Evolutionary conservation across 2,888 invertebrate species (phyloP).

Genomic region (Campoplex capitator): DNA sequence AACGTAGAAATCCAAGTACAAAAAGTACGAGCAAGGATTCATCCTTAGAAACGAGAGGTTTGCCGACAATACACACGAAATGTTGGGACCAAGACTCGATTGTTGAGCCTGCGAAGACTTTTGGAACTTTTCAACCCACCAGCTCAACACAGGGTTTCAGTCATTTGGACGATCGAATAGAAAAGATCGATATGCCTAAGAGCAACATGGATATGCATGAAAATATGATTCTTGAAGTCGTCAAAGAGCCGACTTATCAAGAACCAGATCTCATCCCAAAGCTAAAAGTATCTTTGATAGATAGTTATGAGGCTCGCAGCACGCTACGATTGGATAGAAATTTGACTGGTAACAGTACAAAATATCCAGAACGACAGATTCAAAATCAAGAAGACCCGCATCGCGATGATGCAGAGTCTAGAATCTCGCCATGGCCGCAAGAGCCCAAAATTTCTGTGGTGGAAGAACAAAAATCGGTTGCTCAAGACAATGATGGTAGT

Average conservation of each 20-base stretch:
- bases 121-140: conserved; percentile 73
- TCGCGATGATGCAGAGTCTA: conserved; percentile 4
- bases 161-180: conserved; percentile 14
- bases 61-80: conserved; percentile 53
- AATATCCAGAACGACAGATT: conserved; percentile 23
- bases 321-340: conserved; percentile 71
- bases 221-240: conserved; percentile 38
- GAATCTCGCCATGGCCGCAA: neutral
- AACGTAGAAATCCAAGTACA: conserved; percentile 69
- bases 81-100: conserved; percentile 64
- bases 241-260: conserved; percentile 61
- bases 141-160: conserved; percentile 43
- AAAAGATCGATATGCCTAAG: conserved; percentile 3
- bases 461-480: conserved; percentile 60
- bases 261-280: conserved; percentile 60
- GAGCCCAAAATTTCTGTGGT: conserved; percentile 59
- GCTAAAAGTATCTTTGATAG: conserved; percentile 43
- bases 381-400: conserved; percentile 13
- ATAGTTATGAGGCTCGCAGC: conserved; percentile 72
- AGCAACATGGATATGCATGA: conserved; percentile 28
- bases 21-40: conserved; percentile 64
- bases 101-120: conserved; percentile 72
- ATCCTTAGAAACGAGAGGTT: conserved; percentile 53
- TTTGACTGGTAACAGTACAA: conserved; percentile 27
- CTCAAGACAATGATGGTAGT: conserved; percentile 54